Evolutionary conservation across 1,140 invertebrate species (phyloP).

Genomic region (Laupala kohalensis): DNA sequence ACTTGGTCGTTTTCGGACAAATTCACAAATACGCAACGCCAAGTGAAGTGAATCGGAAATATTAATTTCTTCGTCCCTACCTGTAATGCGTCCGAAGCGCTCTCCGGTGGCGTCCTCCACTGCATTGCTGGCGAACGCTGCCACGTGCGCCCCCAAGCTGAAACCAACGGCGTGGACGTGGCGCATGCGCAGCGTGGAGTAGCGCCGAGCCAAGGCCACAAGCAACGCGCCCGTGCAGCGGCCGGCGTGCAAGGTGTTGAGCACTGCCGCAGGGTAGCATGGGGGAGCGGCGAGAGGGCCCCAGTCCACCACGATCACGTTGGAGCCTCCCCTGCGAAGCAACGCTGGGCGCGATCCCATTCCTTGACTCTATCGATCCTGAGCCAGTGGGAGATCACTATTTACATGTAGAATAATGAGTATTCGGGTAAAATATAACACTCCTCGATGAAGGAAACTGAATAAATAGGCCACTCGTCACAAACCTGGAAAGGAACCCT

Average conservation of each 20-base stretch:
- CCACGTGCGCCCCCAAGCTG: conserved; percentile 54
- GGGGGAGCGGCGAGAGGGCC: conserved; percentile 28
- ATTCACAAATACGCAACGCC: too few species aligned
- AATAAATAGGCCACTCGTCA: too few species aligned
- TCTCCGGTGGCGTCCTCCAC: conserved; percentile 21
- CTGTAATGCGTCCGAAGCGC: conserved; percentile 23
- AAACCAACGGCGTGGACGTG: conserved; percentile 57
- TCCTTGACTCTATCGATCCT: too few species aligned
- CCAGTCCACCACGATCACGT: conserved; percentile 38
- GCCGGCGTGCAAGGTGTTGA: conserved; percentile 34
- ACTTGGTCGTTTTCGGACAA: too few species aligned
- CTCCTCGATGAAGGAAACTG: too few species aligned
- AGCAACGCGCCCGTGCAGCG: conserved; percentile 31
- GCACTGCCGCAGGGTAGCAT: conserved; percentile 34
- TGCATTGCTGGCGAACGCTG: conserved; percentile 39
- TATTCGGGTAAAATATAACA: too few species aligned
- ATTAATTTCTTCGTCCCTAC: too few species aligned
- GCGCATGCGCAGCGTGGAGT: conserved; percentile 43
- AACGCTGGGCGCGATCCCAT: conserved; percentile 16
- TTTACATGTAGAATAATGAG: too few species aligned
- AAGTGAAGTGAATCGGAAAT: too few species aligned
- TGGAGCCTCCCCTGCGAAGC: conserved; percentile 25
- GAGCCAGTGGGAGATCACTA: too few species aligned
- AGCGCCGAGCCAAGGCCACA: conserved; percentile 26
- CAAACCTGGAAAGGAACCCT: too few species aligned